Base-by-base conservation (phyloP, 2,797 vertebrate genomes). In the Paratrypauchen microcephalus region DNA sequence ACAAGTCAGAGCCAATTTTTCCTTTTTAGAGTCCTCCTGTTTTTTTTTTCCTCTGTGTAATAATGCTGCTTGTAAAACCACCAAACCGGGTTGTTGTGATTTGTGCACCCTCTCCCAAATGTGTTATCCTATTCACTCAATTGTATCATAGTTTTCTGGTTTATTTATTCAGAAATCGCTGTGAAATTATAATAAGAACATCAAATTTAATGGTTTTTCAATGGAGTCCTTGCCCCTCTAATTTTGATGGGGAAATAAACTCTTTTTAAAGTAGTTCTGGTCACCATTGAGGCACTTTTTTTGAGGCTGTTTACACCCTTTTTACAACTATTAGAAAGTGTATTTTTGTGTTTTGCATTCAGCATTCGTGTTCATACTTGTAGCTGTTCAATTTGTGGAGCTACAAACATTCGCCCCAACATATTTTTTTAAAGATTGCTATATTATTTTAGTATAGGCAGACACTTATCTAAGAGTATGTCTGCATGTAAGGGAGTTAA, bases 381-480 rank as follows among this genome's bases (percentile, higher is more conserved):
- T 45, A 24, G 21, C 21, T 16, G 11, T 7, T 24, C 9, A 63
- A 16, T 41, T 23, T 45, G n/a, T n/a, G 36, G n/a, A 39, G 58
- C n/a, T 23, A 8, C 7, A 47, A 23, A 24, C 12, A 4, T 41
- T 41, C 19, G 9, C 30, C 32, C 18, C 16, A 62, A 7, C 3
- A 1, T 12, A 45, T 24, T 62, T 4, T 62, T 24, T 62, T 4
- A 23, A 18, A 28, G 56, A 58, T 60, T 26, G 21, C 23, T 65
- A 47, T 28, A 28, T 30, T 65, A 47, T 65, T 65, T 50, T 30
- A 48, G 6, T 47, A 64, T 19, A 64, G 61, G 39, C 39, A 64
- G 23, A 48, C 30, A 24, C 18, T 65, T 65, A 65, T 65, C 9
- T 6, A 16, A 36, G 8, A 36, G 32, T 36, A 2, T 36, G 32